These are phyloP conservation scores for Catharus ustulatus DNA, from an alignment of 2,797 vertebrate genomes.

Conservation along the genomic window DNA sequence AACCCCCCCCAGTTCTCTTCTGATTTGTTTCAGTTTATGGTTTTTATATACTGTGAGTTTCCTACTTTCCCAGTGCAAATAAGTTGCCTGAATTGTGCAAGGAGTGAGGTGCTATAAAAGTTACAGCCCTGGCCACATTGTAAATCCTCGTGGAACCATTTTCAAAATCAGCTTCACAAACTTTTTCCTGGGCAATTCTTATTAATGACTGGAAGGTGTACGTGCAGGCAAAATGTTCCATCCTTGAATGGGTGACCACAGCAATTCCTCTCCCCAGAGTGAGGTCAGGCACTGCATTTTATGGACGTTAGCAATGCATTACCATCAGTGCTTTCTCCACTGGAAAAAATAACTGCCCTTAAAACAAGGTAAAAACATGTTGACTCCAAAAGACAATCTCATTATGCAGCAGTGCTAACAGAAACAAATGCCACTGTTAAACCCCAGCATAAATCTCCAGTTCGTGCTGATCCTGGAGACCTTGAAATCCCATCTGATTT, in stretches of 20 bases:
- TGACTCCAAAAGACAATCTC: conserved; percentile 41
- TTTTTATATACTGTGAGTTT: neutral
- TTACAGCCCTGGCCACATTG: neutral
- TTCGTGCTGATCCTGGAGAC: conserved; percentile 50
- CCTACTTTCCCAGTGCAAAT: neutral
- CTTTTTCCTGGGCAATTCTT: conserved; percentile 7
- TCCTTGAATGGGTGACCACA: neutral
- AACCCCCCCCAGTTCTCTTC: neutral
- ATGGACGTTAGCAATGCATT: neutral
- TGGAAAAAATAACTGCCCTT: conserved; percentile 2
- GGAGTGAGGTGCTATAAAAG: neutral
- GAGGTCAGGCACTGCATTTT: neutral
- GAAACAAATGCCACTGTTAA: conserved; percentile 24
- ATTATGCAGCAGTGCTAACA: conserved; percentile 44
- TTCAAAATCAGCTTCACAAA: neutral
- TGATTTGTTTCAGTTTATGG: neutral
- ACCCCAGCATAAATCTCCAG: neutral
- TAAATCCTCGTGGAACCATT: neutral
- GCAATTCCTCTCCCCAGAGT: neutral
- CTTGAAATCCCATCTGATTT: conserved; percentile 57
- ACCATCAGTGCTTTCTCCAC: neutral
- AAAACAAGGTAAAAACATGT: conserved; percentile 17
- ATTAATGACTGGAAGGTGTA: neutral
- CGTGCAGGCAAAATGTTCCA: neutral
- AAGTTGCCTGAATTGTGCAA: neutral